Percentiles rank a stretch among this genome's conserved stretches.
Evolutionary conservation across 2,113 vertebrate genomes (phyloP).

Genomic region (Poecile atricapillus): DNA sequence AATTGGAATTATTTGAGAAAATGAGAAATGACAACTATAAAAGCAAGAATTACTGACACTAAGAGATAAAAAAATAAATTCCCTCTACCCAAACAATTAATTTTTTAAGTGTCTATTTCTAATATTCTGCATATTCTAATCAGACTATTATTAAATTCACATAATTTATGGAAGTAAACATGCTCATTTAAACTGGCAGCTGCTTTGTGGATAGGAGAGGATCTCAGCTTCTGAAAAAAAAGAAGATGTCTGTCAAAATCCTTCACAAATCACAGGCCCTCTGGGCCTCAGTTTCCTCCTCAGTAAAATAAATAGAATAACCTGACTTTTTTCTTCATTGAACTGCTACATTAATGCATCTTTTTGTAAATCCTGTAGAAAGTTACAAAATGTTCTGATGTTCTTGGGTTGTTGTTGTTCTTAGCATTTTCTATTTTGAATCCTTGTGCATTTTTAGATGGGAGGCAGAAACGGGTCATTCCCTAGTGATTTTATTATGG

Average conservation of each 20-base stretch:
- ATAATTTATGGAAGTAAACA: background rate
- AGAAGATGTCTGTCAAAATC: background rate
- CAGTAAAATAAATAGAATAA: background rate
- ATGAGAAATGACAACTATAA: background rate
- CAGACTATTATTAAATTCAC: background rate
- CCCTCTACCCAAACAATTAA: background rate
- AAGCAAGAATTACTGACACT: background rate
- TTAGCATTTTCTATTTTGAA: conserved; percentile 23
- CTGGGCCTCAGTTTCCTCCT: background rate
- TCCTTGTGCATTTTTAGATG: conserved; percentile 2
- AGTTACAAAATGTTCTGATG: conserved; percentile 3
- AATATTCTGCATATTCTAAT: background rate
- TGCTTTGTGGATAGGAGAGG: background rate
- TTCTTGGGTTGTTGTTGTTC: conserved; percentile 10
- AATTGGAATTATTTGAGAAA: background rate
- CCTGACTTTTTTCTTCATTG: background rate
- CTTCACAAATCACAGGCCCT: background rate
- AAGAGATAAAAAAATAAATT: background rate
- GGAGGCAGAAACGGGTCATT: conserved; percentile 32
- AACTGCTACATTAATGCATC: background rate
- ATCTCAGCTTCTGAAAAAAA: background rate
- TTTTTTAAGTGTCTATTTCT: background rate
- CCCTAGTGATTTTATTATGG: background rate
- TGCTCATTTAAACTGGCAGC: background rate
- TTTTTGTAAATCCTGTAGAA: background rate